These are phyloP conservation scores for Natator depressus DNA, from an alignment of 2,113 vertebrate genomes.

Conservation along the genomic window DNA sequence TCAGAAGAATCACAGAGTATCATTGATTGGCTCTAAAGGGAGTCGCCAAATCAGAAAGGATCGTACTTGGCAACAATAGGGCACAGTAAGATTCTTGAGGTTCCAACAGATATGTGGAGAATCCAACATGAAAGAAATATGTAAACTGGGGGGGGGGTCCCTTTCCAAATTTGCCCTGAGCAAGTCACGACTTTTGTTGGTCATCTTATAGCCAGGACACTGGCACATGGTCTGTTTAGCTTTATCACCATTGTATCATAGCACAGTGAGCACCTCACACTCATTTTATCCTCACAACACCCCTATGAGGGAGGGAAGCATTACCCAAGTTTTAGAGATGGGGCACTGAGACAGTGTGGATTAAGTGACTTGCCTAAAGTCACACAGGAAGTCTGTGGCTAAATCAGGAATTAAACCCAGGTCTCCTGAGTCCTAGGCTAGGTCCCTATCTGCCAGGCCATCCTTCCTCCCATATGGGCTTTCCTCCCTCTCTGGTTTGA, in stretches of 20 bases:
- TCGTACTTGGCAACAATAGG: neutral
- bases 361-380: neutral
- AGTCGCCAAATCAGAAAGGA: neutral
- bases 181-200: neutral
- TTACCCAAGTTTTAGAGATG: neutral
- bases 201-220: neutral
- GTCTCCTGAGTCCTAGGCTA: neutral
- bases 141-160: neutral
- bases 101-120: neutral
- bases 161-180: neutral
- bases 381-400: neutral
- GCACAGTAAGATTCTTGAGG: neutral
- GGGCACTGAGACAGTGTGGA: neutral
- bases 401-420: neutral
- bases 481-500: neutral
- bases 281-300: neutral
- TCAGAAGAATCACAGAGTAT: accelerated
- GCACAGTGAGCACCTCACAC: neutral
- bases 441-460: neutral
- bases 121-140: neutral
- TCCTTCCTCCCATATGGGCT: neutral
- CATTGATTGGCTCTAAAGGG: neutral
- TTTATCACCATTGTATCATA: neutral
- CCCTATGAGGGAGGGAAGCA: neutral
- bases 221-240: neutral